These are phyloP conservation scores for Chloroceryle aenea DNA, from an alignment of 2,113 vertebrate species.

Conservation along the genomic window DNA sequence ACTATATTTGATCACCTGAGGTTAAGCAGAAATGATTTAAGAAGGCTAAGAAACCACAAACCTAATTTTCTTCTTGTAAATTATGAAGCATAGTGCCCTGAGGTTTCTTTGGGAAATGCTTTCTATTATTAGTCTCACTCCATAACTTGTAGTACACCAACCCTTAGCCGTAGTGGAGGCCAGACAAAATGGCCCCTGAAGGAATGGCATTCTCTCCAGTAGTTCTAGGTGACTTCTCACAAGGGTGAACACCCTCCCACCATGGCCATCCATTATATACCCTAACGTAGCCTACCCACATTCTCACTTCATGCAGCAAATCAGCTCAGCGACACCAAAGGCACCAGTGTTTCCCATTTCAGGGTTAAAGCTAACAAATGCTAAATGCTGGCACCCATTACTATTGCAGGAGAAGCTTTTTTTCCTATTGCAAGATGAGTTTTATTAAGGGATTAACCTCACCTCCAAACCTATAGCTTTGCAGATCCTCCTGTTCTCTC, in stretches of 20 bases:
- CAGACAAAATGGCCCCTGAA: background rate
- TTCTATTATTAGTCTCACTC: background rate
- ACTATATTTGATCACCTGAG: background rate
- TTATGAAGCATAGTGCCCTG: background rate
- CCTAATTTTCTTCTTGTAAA: background rate
- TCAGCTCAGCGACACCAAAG: background rate
- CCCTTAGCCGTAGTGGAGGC: background rate
- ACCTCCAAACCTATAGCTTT: background rate
- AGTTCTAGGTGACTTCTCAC: background rate
- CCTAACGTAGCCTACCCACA: background rate
- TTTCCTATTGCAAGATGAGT: background rate
- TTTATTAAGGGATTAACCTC: background rate
- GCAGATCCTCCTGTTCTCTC: background rate
- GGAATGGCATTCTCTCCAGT: background rate
- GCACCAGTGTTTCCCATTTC: background rate
- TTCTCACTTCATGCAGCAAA: background rate
- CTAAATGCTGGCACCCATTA: background rate
- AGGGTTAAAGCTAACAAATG: background rate
- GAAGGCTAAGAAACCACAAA: background rate
- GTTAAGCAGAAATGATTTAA: background rate
- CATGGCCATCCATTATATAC: accelerated
- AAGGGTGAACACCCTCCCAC: background rate
- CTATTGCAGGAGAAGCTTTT: background rate
- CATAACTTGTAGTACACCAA: background rate
- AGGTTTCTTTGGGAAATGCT: background rate